These are phyloP conservation scores for Chorisops tibialis DNA, from an alignment of 2,888 invertebrate genomes.

Conservation along the genomic window DNA sequence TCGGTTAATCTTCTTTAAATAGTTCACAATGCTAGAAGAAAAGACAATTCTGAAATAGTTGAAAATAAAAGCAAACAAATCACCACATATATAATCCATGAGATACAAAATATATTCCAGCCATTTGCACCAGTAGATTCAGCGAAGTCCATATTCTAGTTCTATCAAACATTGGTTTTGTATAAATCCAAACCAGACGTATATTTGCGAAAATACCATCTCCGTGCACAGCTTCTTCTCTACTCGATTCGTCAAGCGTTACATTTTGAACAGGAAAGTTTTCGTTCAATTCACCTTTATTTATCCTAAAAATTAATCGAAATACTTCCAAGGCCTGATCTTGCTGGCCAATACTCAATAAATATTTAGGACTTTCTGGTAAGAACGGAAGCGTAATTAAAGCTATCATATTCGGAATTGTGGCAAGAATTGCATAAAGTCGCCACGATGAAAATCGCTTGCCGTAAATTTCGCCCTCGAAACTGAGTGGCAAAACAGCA, in stretches of 20 bases:
- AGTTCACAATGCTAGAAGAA: too few relatives aligned
- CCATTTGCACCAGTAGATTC: constrained; percentile 44
- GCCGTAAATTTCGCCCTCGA: constrained; percentile 53
- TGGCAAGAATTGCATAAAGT: constrained; percentile 9
- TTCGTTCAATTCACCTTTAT: constrained; percentile 50
- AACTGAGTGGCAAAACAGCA: constrained; percentile 60
- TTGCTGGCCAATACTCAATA: constrained; percentile 60
- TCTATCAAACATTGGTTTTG: constrained; percentile 43
- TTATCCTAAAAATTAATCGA: constrained; percentile 58
- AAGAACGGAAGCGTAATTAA: constrained; percentile 59
- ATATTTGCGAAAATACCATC: constrained; percentile 41
- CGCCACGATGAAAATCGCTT: constrained; percentile 54
- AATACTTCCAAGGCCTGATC: constrained; percentile 61
- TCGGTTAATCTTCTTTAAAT: too few relatives aligned
- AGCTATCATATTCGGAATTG: constrained; percentile 52
- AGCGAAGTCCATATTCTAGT: constrained; percentile 42
- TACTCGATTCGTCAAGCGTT: constrained; percentile 38
- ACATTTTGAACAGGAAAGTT: constrained; percentile 55
- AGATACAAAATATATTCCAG: constrained; percentile 43
- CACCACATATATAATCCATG: constrained; percentile 50
- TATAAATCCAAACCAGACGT: constrained; percentile 45
- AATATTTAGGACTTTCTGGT: constrained; percentile 79
- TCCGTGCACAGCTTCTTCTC: constrained; percentile 40
- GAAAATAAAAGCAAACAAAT: constrained; percentile 14
- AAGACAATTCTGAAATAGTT: too few relatives aligned